Evolutionary conservation across 2,797 vertebrate species (phyloP), one percentile per base, ranked within the genome.

Genomic region (Poecilia velifera): DNA sequence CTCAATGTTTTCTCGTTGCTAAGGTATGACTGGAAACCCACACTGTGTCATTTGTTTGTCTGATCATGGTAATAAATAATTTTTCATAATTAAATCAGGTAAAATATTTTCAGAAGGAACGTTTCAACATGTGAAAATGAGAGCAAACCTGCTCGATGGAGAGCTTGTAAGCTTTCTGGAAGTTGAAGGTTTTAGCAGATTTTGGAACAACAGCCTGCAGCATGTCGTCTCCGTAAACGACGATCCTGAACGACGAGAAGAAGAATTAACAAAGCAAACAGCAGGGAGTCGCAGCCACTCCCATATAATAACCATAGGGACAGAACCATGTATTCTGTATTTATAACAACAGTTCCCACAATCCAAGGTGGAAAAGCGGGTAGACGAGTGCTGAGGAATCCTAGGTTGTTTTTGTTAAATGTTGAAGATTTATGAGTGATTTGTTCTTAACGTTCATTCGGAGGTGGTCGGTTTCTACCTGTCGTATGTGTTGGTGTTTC

Each of bases 111-210:
- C 28, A 62, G 28, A 34, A 66, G 3, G 3, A 12, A 4, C 18
- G 20, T 16, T 28, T 14, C 5, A 9, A 31, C 43, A 31, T 31
- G n/a, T 46, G 3, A 46, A 31, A 36, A 36, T 31, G 7, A 39
- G 34, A 16, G n/a, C 51, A 2, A 9, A 95, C 95, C 86, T 94
- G 86, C 57, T 94, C 84, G 0, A 82, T n/a, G 3, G 31, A 82
- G 73, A 96, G 92, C 2, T 70, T n/a, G 18, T 88, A 96, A 0
- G 80, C 92, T 64, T 74, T 12, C 72, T 91, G 94, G 91, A 96
- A 96, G 91, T 96, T 93, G 87, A 96, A 96, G 3, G 96, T 76
- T 88, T 94, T 95, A 66, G 96, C 96, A 2, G 96, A 95, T 62
- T 91, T 14, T 1, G 82, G 91, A 0, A 95, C 89, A 0, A 96